These are phyloP conservation scores for Marasmarcha lunaedactyla DNA, from an alignment of 2,888 invertebrate species.

Conservation along the genomic window DNA sequence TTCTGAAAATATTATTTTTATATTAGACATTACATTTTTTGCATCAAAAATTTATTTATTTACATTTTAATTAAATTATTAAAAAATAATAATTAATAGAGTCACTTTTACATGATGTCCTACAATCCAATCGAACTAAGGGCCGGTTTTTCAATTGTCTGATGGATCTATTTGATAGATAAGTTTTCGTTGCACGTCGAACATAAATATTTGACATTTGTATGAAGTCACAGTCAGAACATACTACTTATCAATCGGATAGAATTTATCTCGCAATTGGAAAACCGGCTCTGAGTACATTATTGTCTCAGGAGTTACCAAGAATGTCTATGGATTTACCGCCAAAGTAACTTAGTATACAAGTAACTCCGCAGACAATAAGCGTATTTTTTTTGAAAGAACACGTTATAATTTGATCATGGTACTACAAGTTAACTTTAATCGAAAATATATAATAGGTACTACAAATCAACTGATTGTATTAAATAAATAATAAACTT, in stretches of 20 bases:
- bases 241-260: not conserved
- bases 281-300: not conserved
- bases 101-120: not conserved
- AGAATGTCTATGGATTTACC: conserved; percentile 1
- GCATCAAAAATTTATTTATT: too few species aligned
- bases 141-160: too few species aligned
- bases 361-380: conserved; percentile 1
- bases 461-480: not conserved
- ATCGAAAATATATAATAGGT: not conserved
- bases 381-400: not conserved
- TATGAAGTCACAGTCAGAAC: too few species aligned
- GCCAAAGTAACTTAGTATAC: not conserved
- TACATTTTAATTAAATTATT: too few species aligned
- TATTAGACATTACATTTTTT: too few species aligned
- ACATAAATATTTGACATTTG: too few species aligned
- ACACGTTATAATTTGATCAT: not conserved
- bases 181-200: too few species aligned
- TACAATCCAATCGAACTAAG: not conserved
- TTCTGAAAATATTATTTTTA: too few species aligned
- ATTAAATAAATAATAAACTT: not conserved
- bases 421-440: not conserved
- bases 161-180: too few species aligned
- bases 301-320: conserved; percentile 2
- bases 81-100: not conserved
- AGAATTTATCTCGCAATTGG: not conserved